A percentile compares a stretch with the other conserved stretches of the same genome.
Evolutionary conservation across 2,888 invertebrate genomes (phyloP).

Genomic region (Dascillus cervinus): DNA sequence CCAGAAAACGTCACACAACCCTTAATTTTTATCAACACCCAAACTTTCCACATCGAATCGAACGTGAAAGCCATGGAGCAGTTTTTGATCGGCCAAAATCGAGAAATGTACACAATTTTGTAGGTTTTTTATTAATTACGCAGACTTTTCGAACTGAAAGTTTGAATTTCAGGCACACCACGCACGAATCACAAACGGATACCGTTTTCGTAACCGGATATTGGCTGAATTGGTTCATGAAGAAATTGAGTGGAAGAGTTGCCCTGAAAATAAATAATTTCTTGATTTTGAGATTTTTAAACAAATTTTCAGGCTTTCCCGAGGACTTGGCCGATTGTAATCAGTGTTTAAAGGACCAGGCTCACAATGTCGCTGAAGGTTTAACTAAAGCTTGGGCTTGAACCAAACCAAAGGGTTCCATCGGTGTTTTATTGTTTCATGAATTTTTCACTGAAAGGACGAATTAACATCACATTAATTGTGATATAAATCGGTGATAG

Average conservation of each 20-base stretch:
- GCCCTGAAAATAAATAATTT: constrained; percentile 41
- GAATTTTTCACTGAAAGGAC: too few species aligned
- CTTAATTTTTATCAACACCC: constrained; percentile 50
- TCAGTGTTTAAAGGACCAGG: constrained; percentile 28
- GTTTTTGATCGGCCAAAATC: constrained; percentile 26
- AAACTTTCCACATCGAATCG: constrained; percentile 49
- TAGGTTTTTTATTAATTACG: constrained; percentile 25
- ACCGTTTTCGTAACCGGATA: constrained; percentile 40
- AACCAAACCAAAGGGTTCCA: too few species aligned
- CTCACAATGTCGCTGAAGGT: constrained; percentile 29
- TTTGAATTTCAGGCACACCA: constrained; percentile 36
- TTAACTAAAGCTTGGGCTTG: constrained; percentile 37
- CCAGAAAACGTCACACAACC: constrained; percentile 42
- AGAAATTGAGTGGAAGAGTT: constrained; percentile 37
- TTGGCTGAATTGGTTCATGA: constrained; percentile 46
- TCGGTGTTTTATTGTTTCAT: too few species aligned
- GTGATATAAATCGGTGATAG: too few species aligned
- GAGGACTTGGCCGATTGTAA: constrained; percentile 23
- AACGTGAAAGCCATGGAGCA: constrained; percentile 46
- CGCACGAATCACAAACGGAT: constrained; percentile 46
- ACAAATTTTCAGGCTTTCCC: constrained; percentile 28
- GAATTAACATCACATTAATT: too few species aligned
- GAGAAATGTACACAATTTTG: constrained; percentile 42
- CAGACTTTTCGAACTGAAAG: neutral
- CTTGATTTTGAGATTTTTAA: constrained; percentile 39